Evolutionary conservation across 2,888 invertebrate genomes (phyloP), one percentile per base, ranked within the genome.

Genomic region (Tetragonula carbonaria): DNA sequence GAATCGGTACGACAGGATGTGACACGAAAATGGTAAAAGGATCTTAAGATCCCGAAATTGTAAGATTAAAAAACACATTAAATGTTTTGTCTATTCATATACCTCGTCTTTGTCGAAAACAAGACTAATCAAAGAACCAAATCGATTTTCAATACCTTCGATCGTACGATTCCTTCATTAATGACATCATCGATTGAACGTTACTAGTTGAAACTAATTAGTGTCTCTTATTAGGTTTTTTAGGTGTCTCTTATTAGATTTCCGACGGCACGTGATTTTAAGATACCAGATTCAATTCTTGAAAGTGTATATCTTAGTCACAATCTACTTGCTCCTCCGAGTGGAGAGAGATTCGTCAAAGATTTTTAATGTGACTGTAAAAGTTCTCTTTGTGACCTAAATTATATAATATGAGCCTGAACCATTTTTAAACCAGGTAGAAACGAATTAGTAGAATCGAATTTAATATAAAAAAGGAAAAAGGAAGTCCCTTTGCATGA

Each of bases 121-220:
- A 38, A 8, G n/a, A 45, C 67, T 51, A 28, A 55, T 5, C 6
- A 13, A 21, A 23, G 13, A 63, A 28, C n/a, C n/a, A 63, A 18
- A 33, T 51, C 51, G 63, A 59, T 55, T 70, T 50, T 16, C n/a
- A 28, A 53, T 14, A 38, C 4, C 18, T 18, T 2, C 23, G 57
- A 59, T 72, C 71, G 23, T 28, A 14, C 28, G 53, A 28, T 74
- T 66, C 14, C 74, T 65, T 45, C 28, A 45, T 74, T 71, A 80
- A 62, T 74, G 71, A 74, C 74, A 5, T 23, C 3, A n/a, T 38
- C 16, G 16, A 28, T 2, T 38, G n/a, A 21, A n/a, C 55, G 50
- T 73, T 73, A 23, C 5, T 21, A 33, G 4, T 13, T n/a, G 63
- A 11, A 21, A 66, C 0, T 45, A 8, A 45, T 45, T 67, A 1